Evolutionary conservation across 2,113 vertebrate genomes (phyloP), one percentile per base, ranked within the genome.

Genomic region (Rhea pennata): DNA sequence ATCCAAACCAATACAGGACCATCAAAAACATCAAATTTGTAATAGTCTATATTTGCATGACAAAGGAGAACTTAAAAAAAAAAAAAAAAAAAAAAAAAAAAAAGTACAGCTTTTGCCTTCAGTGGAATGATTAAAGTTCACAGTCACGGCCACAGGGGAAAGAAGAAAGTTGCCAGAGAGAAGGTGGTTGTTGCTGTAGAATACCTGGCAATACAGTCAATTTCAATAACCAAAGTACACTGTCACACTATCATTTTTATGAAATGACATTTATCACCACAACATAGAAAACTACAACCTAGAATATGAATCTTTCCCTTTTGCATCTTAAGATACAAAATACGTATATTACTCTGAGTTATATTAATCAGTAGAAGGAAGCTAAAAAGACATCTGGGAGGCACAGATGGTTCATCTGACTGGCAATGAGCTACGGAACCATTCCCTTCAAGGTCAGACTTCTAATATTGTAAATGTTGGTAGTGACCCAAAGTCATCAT

Each of bases 221-320:
- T 84, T 94, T 76, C 87, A 78, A 90, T 19, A 71, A 87, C 62
- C 80, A 75, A 64, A 84, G 58, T 20, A 87, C 87, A 77, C 51
- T 94, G 87, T 94, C 74, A 89, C 91, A 93, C 78, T 72, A 95
- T 61, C 74, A 65, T 84, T 84, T 94, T 71, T 80, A 80, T 74
- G 84, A 92, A 71, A 40, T 87, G n/a, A 46, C 88, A 94, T 96
- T 95, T 87, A 87, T 93, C 65, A 59, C 31, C 26, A 79, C 26
- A 79, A 90, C 56, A 36, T 36, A 36, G 39, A 64, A 82, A 91
- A 65, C 44, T 69, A 83, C 53, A 88, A 7, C 1, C 11, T 40
- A 36, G 73, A 94, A 81, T 33, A 73, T 21, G 12, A 21, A 87
- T 72, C 79, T 73, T 82, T 86, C 66, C 73, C 31, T 66, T 80